Evolutionary conservation across 2,113 vertebrate species (phyloP).

Genomic region (Poeciliopsis retropinna): DNA sequence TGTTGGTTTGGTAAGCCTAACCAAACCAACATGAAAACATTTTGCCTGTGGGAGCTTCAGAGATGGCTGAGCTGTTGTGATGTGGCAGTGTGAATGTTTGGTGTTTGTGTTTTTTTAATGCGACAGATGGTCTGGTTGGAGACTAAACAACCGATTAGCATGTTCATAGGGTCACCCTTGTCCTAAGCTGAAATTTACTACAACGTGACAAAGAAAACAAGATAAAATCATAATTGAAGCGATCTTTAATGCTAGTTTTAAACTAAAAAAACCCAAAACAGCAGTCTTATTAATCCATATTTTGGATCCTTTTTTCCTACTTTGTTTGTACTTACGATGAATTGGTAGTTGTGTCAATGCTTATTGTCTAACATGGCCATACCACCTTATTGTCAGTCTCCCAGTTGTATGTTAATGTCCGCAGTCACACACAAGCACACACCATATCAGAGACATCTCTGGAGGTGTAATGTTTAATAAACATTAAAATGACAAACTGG

Average conservation of each 20-base stretch:
- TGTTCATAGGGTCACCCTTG: not conserved
- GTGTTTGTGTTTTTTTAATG: no score
- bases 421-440: slow-evolving; percentile 51
- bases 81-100: no score
- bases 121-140: no score
- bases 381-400: slow-evolving; percentile 35
- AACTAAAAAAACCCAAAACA: slow-evolving; percentile 36
- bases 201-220: slow-evolving; percentile 43
- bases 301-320: slow-evolving; percentile 49
- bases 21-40: no score
- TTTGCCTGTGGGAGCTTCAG: no score
- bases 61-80: no score
- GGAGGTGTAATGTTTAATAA: slow-evolving; percentile 69
- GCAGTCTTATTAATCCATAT: slow-evolving; percentile 48
- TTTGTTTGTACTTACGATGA: slow-evolving; percentile 59
- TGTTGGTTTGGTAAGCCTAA: no score
- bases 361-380: slow-evolving; percentile 44
- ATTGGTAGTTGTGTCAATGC: slow-evolving; percentile 51
- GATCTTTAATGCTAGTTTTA: slow-evolving; percentile 62
- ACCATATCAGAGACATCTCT: slow-evolving; percentile 51
- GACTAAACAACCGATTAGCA: not conserved
- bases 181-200: slow-evolving; percentile 46
- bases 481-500: slow-evolving; percentile 58
- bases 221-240: slow-evolving; percentile 38
- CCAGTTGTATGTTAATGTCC: slow-evolving; percentile 54